Evolutionary conservation across 2,888 invertebrate species (phyloP), one percentile per base, ranked within the genome.

Genomic region (Drosophila silvestris): DNA sequence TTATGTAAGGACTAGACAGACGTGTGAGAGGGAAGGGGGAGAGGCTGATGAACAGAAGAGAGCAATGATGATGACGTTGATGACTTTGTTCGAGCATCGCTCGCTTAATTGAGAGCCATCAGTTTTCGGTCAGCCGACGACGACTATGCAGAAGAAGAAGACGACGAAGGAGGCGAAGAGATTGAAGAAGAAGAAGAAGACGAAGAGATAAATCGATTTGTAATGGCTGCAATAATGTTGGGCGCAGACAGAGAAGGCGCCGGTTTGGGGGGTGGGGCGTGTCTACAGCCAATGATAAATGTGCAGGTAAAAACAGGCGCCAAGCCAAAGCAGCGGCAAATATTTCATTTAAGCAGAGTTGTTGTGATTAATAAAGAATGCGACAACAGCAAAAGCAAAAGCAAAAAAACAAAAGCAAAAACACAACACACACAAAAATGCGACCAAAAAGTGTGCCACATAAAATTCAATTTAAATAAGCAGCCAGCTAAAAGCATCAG

Each of bases 151-250:
- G n/a, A 19, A 41, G 22, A 26, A 10, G 58, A 35, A 22, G n/a
- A 16, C 26, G 32, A n/a, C 19, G 37, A 39, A 7, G 39, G 67
- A n/a, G 52, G 12, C 10, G 32, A 10, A 41, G 9, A 10, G 19
- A 35, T 6, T 1, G 12, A 35, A n/a, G 39, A 30, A 6, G 26
- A 26, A 37, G 35, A 14, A 14, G 35, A 16, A 35, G 16, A 16
- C 14, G 19, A 14, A 19, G 90, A 91, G 91, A 92, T 86, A 92
- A 92, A 92, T 92, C 89, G 92, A 92, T 91, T 92, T 90, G 86
- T 91, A 92, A 92, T 92, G 91, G 86, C 81, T 73, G 79, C 61
- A 69, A 70, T 73, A 37, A 57, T 57, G 59, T 61, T 67, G 26
- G 56, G 56, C 37, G 47, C 51, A 19, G 52, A 50, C 53, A 32